These are phyloP conservation scores for Macropis europaea DNA, from an alignment of 2,888 invertebrate genomes.

Conservation along the genomic window DNA sequence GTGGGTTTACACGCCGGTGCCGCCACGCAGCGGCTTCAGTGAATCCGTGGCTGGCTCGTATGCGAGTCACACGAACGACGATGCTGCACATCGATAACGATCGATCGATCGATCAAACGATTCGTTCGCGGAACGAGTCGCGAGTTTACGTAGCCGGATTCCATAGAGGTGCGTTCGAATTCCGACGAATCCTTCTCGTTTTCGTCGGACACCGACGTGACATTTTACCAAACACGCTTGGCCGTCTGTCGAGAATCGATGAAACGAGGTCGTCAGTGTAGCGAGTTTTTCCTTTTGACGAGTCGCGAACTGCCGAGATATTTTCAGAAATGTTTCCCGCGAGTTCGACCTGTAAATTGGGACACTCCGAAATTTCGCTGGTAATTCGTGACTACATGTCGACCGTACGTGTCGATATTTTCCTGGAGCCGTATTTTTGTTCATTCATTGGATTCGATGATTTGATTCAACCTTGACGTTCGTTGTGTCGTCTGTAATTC, in stretches of 20 bases:
- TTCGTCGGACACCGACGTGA: background rate
- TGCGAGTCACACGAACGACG: conserved; percentile 43
- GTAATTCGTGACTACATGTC: no score
- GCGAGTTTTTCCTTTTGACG: background rate
- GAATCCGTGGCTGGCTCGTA: conserved; percentile 58
- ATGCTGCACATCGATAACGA: conserved; percentile 16
- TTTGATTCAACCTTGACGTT: no score
- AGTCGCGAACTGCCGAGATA: conserved; percentile 13
- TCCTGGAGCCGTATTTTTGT: no score
- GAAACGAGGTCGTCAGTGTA: background rate
- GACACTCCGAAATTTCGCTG: conserved; percentile 10
- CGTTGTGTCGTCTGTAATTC: no score
- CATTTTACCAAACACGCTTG: background rate
- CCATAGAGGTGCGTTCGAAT: background rate
- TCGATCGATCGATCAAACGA: conserved; percentile 42
- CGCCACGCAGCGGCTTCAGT: conserved; percentile 56
- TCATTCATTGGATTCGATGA: no score
- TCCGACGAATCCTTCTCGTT: background rate
- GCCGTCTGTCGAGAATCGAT: conserved; percentile 7
- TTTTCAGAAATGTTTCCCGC: conserved; percentile 28
- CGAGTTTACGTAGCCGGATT: conserved; percentile 8
- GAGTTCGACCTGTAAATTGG: conserved; percentile 22
- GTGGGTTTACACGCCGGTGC: conserved; percentile 44
- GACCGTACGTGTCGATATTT: no score
- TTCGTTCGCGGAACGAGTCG: conserved; percentile 10